Evolutionary conservation across 2,797 vertebrate genomes (phyloP).

Genomic region (Florisuga fusca): DNA sequence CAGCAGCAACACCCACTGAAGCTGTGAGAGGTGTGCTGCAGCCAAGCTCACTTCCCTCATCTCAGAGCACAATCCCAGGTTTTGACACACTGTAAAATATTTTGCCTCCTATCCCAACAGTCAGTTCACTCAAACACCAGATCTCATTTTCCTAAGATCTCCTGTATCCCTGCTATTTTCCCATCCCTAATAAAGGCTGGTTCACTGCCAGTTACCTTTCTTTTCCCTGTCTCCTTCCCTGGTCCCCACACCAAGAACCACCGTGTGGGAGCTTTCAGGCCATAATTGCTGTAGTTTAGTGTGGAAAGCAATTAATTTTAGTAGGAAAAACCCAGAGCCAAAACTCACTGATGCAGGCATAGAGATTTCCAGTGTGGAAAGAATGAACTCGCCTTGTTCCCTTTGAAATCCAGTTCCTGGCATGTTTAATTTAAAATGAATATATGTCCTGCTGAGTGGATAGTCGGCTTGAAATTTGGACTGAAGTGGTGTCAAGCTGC

Average conservation of each 20-base stretch:
- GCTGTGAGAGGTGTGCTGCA: conserved; percentile 30
- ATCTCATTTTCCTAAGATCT: background rate
- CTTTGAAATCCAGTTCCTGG: conserved; percentile 39
- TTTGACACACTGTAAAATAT: conserved; percentile 24
- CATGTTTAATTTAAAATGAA: conserved; percentile 69
- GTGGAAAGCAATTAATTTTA: conserved; percentile 44
- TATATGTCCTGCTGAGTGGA: conserved; percentile 45
- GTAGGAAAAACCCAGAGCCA: conserved; percentile 53
- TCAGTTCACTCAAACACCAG: conserved; percentile 9
- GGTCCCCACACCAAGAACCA: background rate
- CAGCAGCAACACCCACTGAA: background rate
- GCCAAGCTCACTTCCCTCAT: background rate
- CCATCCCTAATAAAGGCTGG: background rate
- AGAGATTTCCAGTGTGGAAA: conserved; percentile 47
- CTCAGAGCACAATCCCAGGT: conserved; percentile 7
- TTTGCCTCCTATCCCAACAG: conserved; percentile 20
- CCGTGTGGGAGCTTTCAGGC: background rate
- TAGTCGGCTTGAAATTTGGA: conserved; percentile 35
- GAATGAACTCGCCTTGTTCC: conserved; percentile 9
- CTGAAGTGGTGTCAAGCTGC: conserved; percentile 45
- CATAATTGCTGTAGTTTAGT: conserved; percentile 16
- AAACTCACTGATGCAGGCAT: conserved; percentile 15
- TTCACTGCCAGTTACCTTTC: background rate
- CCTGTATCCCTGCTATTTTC: background rate
- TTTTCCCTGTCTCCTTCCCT: background rate